Base-by-base conservation (phyloP, 2,113 vertebrate genomes). In the Hydropotes inermis region DNA sequence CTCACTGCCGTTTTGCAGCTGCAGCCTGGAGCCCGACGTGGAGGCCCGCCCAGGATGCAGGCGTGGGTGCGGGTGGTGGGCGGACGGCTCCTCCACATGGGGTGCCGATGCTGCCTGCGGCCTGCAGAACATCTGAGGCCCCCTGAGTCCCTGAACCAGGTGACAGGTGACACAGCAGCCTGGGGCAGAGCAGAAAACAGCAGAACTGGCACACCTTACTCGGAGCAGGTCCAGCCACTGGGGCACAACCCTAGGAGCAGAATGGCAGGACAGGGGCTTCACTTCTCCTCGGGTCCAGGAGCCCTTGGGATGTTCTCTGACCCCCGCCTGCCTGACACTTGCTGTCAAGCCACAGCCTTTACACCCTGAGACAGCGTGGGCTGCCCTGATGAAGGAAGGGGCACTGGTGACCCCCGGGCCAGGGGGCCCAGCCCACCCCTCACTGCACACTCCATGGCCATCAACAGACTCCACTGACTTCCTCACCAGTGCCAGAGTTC, bases 11-110 rank as follows among this genome's bases (percentile, higher is more conserved):
- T 36, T 70, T 36, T 61, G 12, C 39, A 4, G 25, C 36, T 1
- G 13, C 27, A 15, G 21, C 11, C 11, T 45, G 11, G 21, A 43
- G 1, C 0, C 6, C 9, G 83, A n/a, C 0, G 14, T 2, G 47
- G 45, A 14, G 1, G 0, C 16, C 6, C 28, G 19, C 19, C 12
- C 91, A 79, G 28, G 6, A n/a, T 28, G 30, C 55, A 67, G 16
- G 14, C 8, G 2, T 6, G 9, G 15, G 6, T 36, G 47, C 3
- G 47, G 47, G 47, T 50, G 47, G 47, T 50, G 47, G 47, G 47
- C 2, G 12, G 47, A 50, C 12, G 47, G 13, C 47, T 50, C 67
- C 67, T 70, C 67, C n/a, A 12, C 5, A 39, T 0, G 5, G 19
- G 67, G 36, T 10, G 19, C n/a, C 9, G 19, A 23, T 1, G 10